phyloP scores from a whole-genome alignment of 1,140 invertebrate genomes.

The Gonatopus flavifemur region DNA sequence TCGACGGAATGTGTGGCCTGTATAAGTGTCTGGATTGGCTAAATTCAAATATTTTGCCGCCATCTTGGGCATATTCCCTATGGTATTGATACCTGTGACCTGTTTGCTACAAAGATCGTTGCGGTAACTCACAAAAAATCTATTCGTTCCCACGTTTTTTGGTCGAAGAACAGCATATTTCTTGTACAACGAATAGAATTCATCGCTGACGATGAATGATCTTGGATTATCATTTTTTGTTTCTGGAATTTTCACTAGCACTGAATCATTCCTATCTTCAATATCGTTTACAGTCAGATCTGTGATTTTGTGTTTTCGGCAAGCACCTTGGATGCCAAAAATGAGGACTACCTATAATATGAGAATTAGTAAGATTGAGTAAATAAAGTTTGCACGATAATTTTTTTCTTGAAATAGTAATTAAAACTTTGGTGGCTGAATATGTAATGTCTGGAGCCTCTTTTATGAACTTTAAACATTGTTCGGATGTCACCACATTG shows the following conservation, averaged over 20 bases:
- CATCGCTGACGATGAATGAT: not conserved
- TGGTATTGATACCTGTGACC: not conserved
- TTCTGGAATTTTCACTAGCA: not conserved
- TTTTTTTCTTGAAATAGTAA: not conserved
- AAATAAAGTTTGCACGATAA: not conserved
- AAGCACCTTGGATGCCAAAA: not conserved
- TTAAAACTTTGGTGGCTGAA: not conserved
- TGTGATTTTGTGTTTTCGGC: not conserved
- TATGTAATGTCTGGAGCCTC: not conserved
- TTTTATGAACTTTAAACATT: not conserved
- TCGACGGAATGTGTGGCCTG: constrained; percentile 2
- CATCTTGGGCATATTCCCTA: not conserved
- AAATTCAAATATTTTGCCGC: not conserved
- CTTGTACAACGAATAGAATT: not conserved
- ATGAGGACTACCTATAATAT: not conserved
- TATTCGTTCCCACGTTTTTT: not conserved
- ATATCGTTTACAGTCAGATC: not conserved
- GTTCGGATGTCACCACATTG: not conserved
- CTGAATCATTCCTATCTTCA: not conserved
- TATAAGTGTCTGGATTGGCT: not conserved
- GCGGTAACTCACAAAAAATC: not conserved
- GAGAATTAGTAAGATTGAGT: not conserved
- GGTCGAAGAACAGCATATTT: not conserved
- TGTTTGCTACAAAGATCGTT: not conserved
- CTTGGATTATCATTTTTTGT: not conserved